phyloP scores from a whole-genome alignment of 2,888 invertebrate species.

The Mamestra brassicae region DNA sequence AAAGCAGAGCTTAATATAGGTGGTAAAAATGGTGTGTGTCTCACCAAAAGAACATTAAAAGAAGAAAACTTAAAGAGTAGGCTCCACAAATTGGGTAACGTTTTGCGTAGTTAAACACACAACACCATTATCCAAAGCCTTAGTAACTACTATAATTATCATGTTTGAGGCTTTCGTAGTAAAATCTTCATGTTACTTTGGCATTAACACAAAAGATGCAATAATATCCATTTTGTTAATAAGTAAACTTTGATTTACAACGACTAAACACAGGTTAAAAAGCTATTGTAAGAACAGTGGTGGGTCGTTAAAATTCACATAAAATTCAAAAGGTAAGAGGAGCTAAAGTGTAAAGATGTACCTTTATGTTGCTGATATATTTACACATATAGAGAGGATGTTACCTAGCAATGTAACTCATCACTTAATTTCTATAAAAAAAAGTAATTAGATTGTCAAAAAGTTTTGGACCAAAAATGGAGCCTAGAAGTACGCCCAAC shows the following conservation, averaged over 20 bases:
- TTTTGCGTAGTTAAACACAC: slow-evolving; percentile 38
- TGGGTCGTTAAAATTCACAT: slow-evolving; percentile 55
- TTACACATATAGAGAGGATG: neutral
- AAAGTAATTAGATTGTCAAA: neutral
- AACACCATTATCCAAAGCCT: slow-evolving; percentile 16
- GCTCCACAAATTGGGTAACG: slow-evolving; percentile 33
- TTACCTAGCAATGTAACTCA: neutral
- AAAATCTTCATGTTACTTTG: slow-evolving; percentile 37
- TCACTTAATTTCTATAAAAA: neutral
- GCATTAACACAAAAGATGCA: slow-evolving; percentile 49
- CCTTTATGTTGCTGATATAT: neutral
- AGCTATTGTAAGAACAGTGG: slow-evolving; percentile 43
- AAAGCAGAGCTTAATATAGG: neutral
- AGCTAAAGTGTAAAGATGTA: slow-evolving; percentile 8
- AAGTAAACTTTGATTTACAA: slow-evolving; percentile 62
- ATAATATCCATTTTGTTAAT: slow-evolving; percentile 57
- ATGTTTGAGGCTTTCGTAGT: slow-evolving; percentile 33
- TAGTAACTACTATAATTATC: slow-evolving; percentile 47
- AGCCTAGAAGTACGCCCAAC: slow-evolving; percentile 13
- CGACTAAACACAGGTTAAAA: slow-evolving; percentile 61
- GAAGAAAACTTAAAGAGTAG: slow-evolving; percentile 15
- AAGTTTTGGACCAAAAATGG: neutral
- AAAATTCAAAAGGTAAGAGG: slow-evolving; percentile 49
- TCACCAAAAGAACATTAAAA: slow-evolving; percentile 8
- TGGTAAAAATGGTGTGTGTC: neutral